These are phyloP conservation scores for Homalodisca vitripennis DNA, from an alignment of 1,140 invertebrate species.

Conservation along the genomic window DNA sequence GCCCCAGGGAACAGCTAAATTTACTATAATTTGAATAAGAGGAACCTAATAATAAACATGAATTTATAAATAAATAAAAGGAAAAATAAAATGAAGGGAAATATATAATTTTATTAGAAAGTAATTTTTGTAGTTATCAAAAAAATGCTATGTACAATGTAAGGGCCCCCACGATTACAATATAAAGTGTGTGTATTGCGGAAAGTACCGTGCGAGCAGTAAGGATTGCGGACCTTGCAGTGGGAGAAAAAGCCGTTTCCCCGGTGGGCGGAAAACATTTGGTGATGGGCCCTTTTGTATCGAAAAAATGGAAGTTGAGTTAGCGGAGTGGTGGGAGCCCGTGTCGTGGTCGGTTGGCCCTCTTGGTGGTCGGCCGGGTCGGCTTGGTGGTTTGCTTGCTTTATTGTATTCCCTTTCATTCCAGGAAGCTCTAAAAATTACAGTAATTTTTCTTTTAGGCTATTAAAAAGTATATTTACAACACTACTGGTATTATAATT, in stretches of 20 bases:
- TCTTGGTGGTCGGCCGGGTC: not conserved
- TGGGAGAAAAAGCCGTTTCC: slow-evolving; percentile 78
- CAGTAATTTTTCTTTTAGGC: too few relatives aligned
- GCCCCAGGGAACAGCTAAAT: too few relatives aligned
- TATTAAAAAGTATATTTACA: too few relatives aligned
- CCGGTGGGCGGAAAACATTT: slow-evolving; percentile 82
- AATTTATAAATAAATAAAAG: too few relatives aligned
- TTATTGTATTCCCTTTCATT: slow-evolving; percentile 7
- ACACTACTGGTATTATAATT: too few relatives aligned
- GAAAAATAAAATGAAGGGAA: not conserved
- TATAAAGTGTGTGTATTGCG: too few relatives aligned
- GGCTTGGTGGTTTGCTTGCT: not conserved
- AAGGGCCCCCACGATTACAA: too few relatives aligned
- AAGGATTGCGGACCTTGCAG: slow-evolving; percentile 68
- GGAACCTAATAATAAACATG: too few relatives aligned
- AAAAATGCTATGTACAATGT: not conserved
- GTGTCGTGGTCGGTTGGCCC: not conserved
- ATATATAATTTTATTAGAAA: not conserved
- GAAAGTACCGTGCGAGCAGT: slow-evolving; percentile 56
- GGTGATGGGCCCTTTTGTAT: slow-evolving; percentile 67
- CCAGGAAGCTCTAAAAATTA: slow-evolving; percentile 3
- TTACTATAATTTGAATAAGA: too few relatives aligned
- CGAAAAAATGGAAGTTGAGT: slow-evolving; percentile 41
- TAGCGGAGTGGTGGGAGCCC: not conserved
- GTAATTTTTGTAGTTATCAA: not conserved